Evolutionary conservation across 2,113 vertebrate species (phyloP).

Genomic region (Oreochromis spilurus): DNA sequence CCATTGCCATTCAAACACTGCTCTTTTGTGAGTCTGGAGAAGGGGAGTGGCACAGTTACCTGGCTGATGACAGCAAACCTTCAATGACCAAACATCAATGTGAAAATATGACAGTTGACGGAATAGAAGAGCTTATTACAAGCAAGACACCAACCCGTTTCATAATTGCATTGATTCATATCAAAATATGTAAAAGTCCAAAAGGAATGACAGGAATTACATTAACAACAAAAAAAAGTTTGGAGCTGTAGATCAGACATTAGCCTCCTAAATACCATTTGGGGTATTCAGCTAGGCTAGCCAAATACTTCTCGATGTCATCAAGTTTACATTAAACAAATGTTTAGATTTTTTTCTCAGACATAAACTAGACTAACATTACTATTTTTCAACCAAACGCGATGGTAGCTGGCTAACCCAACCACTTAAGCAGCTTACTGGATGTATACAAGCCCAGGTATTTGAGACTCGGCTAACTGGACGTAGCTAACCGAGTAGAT

Average conservation of each 20-base stretch:
- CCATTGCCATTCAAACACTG: not conserved
- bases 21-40: not conserved
- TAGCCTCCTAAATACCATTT: not conserved
- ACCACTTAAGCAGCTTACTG: not conserved
- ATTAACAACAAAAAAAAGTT: not conserved
- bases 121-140: not conserved
- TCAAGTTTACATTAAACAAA: not conserved
- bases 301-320: too few species aligned
- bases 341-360: not conserved
- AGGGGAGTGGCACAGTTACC: constrained; percentile 19
- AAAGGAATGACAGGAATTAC: not conserved
- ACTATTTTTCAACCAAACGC: not conserved
- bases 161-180: not conserved
- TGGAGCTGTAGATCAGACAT: not conserved
- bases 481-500: not conserved
- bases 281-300: not conserved
- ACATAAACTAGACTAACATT: not conserved
- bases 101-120: not conserved
- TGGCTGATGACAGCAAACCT: not conserved
- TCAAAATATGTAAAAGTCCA: not conserved
- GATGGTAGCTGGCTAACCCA: not conserved
- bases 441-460: not conserved
- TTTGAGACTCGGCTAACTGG: constrained; percentile 28
- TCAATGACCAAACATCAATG: not conserved
- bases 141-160: not conserved